phyloP scores from a whole-genome alignment of 2,113 vertebrate species.

The Prunella himalayana region DNA sequence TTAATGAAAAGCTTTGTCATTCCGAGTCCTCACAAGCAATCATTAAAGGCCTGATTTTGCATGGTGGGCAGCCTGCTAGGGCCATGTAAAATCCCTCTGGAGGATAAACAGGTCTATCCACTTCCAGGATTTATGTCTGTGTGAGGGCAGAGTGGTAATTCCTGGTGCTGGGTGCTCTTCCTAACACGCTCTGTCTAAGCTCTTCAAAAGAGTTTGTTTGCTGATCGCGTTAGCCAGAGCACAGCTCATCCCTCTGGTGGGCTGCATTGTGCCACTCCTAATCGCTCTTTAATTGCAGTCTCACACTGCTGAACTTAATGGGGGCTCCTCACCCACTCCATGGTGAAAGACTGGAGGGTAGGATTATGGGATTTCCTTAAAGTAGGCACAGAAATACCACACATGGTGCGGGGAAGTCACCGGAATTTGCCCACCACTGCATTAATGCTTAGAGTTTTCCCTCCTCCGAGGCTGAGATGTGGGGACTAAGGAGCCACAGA shows the following conservation, averaged over 20 bases:
- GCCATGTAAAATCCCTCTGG: neutral
- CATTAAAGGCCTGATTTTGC: slow-evolving; percentile 25
- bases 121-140: neutral
- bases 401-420: neutral
- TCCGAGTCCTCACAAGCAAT: neutral
- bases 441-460: neutral
- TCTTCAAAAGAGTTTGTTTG: slow-evolving; percentile 15
- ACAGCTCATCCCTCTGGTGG: neutral
- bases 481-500: neutral
- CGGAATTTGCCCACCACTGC: neutral
- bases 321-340: neutral
- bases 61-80: neutral
- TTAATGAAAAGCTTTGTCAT: slow-evolving; percentile 27
- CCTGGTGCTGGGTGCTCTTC: neutral
- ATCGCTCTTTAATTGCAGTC: slow-evolving; percentile 12
- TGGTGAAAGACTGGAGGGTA: neutral
- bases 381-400: neutral
- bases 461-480: neutral
- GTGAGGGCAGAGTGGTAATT: neutral
- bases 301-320: neutral
- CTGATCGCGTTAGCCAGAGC: neutral
- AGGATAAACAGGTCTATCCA: slow-evolving; percentile 34
- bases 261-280: neutral
- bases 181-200: neutral
- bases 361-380: slow-evolving; percentile 13